Base-by-base conservation (phyloP, 2,113 vertebrate genomes). In the Phalacrocorax brasilianus region DNA sequence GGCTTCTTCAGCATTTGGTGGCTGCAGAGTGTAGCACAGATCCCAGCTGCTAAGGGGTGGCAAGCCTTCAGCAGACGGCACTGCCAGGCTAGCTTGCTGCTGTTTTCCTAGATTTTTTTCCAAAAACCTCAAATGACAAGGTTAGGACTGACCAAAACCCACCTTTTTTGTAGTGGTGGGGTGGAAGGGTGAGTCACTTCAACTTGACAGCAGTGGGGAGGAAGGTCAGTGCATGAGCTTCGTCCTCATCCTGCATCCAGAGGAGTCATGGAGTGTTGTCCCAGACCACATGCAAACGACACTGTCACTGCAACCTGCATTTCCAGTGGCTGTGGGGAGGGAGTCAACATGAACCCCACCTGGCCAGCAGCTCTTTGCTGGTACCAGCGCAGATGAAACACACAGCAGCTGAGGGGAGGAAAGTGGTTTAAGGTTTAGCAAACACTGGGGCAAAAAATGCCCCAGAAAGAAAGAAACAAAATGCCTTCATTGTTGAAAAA, bases 231-330 rank as follows among this genome's bases (percentile, higher is more conserved):
- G n/a, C 21, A 21, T 8, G 11, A 63, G 24, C 17, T 2, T 3
- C 49, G 38, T 67, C 42, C 42, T 81, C 5, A 2, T 55, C 27
- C 28, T 18, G 9, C 3, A 3, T 17, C 58, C 38, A 44, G 42
- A 24, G 0, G 5, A 32, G 14, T 27, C 38, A 30, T 14, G 44
- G 32, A 86, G 62, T 65, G 11, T 15, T 45, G 49, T 63, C 44
- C 40, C 53, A 79, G 30, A 24, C 9, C 63, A 32, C 0, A 5
- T 22, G 17, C 38, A 50, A 47, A 24, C 4, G 6, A 20, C 74
- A 35, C 19, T 16, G 5, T 23, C 30, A 28, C 38, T 3, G 0
- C 2, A 4, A n/a, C 24, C 26, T n/a, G 49, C 20, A 9, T 55
- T 80, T 76, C 76, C 72, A 61, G 44, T 2, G 5, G 27, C 47